Percentiles rank a stretch among this genome's conserved stretches.
phyloP scores from a whole-genome alignment of 1,140 invertebrate genomes.

The Drosophila tsacasi region DNA sequence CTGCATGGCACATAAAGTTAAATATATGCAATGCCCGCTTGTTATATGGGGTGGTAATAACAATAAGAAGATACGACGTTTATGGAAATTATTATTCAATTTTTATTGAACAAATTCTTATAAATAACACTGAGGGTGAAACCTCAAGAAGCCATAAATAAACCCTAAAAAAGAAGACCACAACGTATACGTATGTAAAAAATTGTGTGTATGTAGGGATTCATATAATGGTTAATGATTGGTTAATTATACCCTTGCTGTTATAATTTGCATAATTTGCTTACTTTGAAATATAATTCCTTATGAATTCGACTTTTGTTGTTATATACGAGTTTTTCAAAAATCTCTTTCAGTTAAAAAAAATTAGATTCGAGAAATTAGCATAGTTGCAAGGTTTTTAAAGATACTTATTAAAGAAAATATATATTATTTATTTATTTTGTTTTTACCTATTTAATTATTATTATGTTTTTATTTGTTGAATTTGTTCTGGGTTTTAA shows the following conservation, averaged over 20 bases:
- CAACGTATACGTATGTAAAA: neutral
- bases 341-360: neutral
- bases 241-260: constrained; percentile 4
- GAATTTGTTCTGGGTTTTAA: neutral
- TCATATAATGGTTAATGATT: too few species aligned
- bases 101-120: neutral
- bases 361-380: neutral
- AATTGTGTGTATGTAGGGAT: neutral
- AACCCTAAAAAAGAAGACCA: neutral
- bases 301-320: neutral
- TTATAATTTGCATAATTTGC: constrained; percentile 3
- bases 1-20: constrained; percentile 4
- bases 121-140: neutral
- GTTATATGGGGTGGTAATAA: neutral
- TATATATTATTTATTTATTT: neutral
- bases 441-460: neutral
- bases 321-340: neutral
- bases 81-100: constrained; percentile 4
- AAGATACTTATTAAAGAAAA: neutral
- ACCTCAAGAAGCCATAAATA: constrained; percentile 6
- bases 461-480: neutral
- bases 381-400: neutral
- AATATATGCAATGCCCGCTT: neutral
- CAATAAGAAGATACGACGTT: neutral
- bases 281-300: constrained; percentile 5